Base-by-base conservation (phyloP, 2,888 invertebrate genomes). In the Drosophila tripunctata region DNA sequence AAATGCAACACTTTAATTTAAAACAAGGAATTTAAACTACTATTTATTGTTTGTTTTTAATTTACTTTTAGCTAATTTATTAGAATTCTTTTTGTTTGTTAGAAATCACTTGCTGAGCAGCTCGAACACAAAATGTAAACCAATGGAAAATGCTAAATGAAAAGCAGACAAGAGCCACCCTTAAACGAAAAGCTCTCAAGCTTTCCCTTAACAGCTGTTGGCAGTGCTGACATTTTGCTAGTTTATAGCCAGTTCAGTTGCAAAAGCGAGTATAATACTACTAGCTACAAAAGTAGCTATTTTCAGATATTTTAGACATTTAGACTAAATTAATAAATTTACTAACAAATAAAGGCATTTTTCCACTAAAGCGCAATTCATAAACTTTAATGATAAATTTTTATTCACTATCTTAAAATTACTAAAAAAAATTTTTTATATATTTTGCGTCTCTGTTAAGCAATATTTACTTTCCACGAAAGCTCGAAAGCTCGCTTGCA, bases 101-200 rank as follows among this genome's bases (percentile, higher is more conserved):
- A 19, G 22, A 36, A 15, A 19, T 12, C 45, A 47, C 17, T 43
- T 27, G 27, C 52, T 51, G n/a, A 36, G 45, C 33, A 43, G 30
- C 44, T 45, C 48, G 57, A 8, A 15, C 8, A 14, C 7, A 27
- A 61, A 72, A 77, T 73, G 67, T 79, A 79, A 87, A 68, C 80
- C 86, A 87, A 77, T 85, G 83, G 67, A 87, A 87, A 71, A 56
- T 62, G 63, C 58, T 40, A 36, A 22, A 61, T 40, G 47, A 76
- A 66, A 58, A 64, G 52, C 35, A 40, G 62, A 27, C 54, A 47
- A 33, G n/a, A 58, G 41, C 63, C 68, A 82, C 78, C 67, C 85
- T 22, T 63, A 63, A 31, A 19, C 10, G 3, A 4, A 45, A 58
- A 78, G 78, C 75, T 64, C 35, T 2, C 21, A 15, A 51, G 72